Percentiles rank a stretch among this genome's conserved stretches.
Conservation (phyloP, 2,888 invertebrate genomes). For the Chloroclystis v-ata region DNA sequence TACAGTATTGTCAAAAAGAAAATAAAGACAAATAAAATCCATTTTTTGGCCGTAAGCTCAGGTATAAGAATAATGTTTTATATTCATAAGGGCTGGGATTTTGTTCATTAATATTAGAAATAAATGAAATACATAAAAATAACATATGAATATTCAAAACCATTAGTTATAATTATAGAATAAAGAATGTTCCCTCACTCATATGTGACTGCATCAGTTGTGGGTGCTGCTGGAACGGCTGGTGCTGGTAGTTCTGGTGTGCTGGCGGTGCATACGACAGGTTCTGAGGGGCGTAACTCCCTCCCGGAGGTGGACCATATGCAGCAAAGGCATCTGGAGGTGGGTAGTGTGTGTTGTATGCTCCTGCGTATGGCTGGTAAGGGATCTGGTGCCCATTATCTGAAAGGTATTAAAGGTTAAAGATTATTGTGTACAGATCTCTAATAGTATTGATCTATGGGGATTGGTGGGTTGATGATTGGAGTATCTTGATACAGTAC, state of each 20-base stretch:
- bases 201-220: slow-evolving; percentile 72
- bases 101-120: too few relatives aligned
- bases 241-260: slow-evolving; percentile 73
- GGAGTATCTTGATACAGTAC: too few relatives aligned
- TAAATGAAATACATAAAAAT: too few relatives aligned
- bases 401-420: slow-evolving; percentile 28
- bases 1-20: too few relatives aligned
- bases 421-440: not conserved
- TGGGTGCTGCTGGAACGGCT: slow-evolving; percentile 70
- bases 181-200: slow-evolving; percentile 40
- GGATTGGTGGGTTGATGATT: too few relatives aligned
- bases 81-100: too few relatives aligned
- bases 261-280: slow-evolving; percentile 73
- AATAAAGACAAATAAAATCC: too few relatives aligned
- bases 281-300: slow-evolving; percentile 71
- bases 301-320: slow-evolving; percentile 70
- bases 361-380: slow-evolving; percentile 72
- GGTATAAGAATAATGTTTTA: too few relatives aligned
- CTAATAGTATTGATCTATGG: too few relatives aligned
- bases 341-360: slow-evolving; percentile 74
- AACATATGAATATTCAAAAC: too few relatives aligned
- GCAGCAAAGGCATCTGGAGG: slow-evolving; percentile 72
- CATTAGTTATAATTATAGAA: too few relatives aligned
- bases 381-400: slow-evolving; percentile 76
- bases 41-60: too few relatives aligned